Conservation (phyloP, 2,113 vertebrate species). For the Sebastes fasciatus region DNA sequence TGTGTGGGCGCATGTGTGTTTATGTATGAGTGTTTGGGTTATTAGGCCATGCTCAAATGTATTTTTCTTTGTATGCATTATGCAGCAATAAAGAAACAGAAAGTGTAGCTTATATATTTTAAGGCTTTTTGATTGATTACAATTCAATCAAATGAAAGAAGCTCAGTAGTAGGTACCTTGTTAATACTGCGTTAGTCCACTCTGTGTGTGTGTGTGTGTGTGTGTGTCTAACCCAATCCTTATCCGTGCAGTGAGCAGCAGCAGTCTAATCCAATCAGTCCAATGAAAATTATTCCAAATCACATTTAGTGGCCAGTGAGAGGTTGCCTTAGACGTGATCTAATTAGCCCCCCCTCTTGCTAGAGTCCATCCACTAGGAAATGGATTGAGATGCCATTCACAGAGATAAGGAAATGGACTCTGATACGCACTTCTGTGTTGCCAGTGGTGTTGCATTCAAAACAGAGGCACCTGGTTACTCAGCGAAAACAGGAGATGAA, state of each 20-base stretch:
- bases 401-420: conserved; percentile 80
- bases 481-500: conserved; percentile 9
- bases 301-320: conserved; percentile 78
- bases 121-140: conserved; percentile 15
- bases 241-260: conserved; percentile 62
- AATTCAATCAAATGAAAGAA: conserved; percentile 8
- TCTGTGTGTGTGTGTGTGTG: conserved; percentile 38
- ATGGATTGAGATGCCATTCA: conserved; percentile 71
- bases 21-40: conserved; percentile 15
- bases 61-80: not conserved
- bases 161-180: conserved; percentile 19
- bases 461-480: conserved; percentile 25
- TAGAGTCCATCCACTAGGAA: conserved; percentile 70
- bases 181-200: conserved; percentile 47
- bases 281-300: conserved; percentile 82
- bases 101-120: not conserved
- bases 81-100: not conserved
- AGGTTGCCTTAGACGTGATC: conserved; percentile 80
- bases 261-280: conserved; percentile 80
- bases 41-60: conserved; percentile 8
- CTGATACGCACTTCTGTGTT: conserved; percentile 54
- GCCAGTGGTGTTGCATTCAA: conserved; percentile 35
- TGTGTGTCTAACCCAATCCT: conserved; percentile 48
- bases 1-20: conserved; percentile 1
- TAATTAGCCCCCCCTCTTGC: conserved; percentile 76